These are phyloP conservation scores for Rhodinocichla rosea DNA, from an alignment of 2,113 vertebrate species.

Conservation along the genomic window DNA sequence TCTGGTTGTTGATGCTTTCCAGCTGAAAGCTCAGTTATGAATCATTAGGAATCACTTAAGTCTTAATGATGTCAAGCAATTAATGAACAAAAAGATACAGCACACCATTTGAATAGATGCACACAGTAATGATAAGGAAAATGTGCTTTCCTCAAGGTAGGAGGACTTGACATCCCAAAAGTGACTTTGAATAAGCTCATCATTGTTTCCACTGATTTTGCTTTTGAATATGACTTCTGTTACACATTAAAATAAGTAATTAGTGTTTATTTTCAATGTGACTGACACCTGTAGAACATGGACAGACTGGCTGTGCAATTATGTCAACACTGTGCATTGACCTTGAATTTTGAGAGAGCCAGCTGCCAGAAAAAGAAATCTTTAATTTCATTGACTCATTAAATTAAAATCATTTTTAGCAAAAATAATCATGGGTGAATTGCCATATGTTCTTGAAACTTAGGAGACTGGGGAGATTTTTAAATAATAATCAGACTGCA, in stretches of 20 bases:
- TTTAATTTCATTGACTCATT: conserved; percentile 35
- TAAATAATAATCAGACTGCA: neutral
- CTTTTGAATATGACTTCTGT: neutral
- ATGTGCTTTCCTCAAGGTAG: neutral
- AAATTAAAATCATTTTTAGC: conserved; percentile 25
- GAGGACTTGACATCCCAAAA: neutral
- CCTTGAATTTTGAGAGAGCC: conserved; percentile 13
- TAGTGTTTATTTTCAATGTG: neutral
- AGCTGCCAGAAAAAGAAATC: neutral
- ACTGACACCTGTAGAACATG: neutral
- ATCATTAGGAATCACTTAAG: neutral
- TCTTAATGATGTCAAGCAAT: neutral
- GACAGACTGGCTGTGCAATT: neutral
- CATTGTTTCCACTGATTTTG: neutral
- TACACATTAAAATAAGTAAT: neutral
- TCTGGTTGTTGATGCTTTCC: neutral
- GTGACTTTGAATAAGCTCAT: neutral
- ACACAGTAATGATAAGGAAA: neutral
- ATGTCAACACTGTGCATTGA: neutral
- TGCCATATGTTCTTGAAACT: conserved; percentile 19
- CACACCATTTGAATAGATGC: neutral
- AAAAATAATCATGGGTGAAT: conserved; percentile 15
- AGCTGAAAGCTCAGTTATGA: neutral
- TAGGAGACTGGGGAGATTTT: neutral
- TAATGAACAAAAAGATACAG: neutral